Percentiles rank a stretch among this genome's conserved stretches.
Evolutionary conservation across 2,113 vertebrate genomes (phyloP).

Genomic region (Tupaia chinensis): DNA sequence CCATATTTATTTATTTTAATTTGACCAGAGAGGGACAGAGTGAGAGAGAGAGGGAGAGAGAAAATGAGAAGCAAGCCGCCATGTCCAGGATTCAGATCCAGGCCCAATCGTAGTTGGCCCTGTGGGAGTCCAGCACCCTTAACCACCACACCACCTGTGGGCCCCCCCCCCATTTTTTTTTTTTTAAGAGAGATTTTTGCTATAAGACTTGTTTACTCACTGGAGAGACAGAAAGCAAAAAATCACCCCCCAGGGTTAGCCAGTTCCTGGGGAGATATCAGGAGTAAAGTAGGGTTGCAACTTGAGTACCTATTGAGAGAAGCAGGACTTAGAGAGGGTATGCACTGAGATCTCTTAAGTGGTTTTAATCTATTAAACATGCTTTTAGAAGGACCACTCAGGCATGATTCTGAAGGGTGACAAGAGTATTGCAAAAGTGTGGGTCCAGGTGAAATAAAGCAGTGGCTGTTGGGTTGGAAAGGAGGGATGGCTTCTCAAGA

Average conservation of each 20-base stretch:
- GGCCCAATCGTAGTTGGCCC: too few relatives aligned
- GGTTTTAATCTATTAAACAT: neutral
- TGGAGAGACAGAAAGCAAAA: too few relatives aligned
- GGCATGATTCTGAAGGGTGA: neutral
- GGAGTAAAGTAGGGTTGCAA: neutral
- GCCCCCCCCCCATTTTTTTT: too few relatives aligned
- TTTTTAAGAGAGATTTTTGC: too few relatives aligned
- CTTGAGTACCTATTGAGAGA: neutral
- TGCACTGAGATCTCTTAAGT: neutral
- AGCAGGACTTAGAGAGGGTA: neutral
- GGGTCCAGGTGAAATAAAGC: neutral
- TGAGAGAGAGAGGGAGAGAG: too few relatives aligned
- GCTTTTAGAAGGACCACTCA: neutral
- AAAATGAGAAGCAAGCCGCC: too few relatives aligned
- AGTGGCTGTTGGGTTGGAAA: neutral
- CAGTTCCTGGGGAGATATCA: neutral
- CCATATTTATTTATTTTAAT: too few relatives aligned
- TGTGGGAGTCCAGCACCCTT: too few relatives aligned
- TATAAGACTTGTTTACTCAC: too few relatives aligned
- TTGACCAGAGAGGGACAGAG: too few relatives aligned
- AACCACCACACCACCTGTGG: too few relatives aligned
- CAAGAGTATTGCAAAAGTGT: neutral
- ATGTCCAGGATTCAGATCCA: too few relatives aligned
- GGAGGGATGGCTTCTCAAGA: neutral
- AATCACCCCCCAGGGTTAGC: neutral